phyloP scores from a whole-genome alignment of 2,113 vertebrate species.

The Columbina picui region DNA sequence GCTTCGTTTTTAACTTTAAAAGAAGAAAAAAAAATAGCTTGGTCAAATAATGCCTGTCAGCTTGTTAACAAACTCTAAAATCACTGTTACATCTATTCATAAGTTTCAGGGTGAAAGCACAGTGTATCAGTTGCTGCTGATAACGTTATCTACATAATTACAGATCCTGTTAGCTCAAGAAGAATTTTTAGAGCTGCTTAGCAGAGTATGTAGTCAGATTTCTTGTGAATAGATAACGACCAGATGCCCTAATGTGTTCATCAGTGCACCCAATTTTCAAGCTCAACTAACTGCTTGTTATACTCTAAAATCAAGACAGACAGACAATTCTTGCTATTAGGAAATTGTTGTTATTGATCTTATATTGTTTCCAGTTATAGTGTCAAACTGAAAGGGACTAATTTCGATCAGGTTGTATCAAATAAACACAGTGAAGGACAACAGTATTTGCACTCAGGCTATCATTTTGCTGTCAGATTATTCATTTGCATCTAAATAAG shows the following conservation, averaged over 20 bases:
- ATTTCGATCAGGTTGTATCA: not conserved
- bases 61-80: not conserved
- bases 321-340: not conserved
- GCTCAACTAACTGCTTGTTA: not conserved
- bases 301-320: not conserved
- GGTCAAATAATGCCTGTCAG: not conserved
- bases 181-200: not conserved
- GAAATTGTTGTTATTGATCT: not conserved
- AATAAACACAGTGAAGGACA: not conserved
- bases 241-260: not conserved
- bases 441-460: not conserved
- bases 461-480: not conserved
- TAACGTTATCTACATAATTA: not conserved
- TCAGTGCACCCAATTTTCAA: not conserved
- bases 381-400: not conserved
- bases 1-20: not conserved
- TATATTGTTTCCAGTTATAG: not conserved
- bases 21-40: not conserved
- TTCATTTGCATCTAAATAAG: not conserved
- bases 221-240: not conserved
- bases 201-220: not conserved
- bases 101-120: not conserved
- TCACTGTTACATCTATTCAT: not conserved
- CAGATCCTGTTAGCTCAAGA: not conserved
- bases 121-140: not conserved